Evolutionary conservation across 2,797 vertebrate species (phyloP).

Genomic region (Selene dorsalis): DNA sequence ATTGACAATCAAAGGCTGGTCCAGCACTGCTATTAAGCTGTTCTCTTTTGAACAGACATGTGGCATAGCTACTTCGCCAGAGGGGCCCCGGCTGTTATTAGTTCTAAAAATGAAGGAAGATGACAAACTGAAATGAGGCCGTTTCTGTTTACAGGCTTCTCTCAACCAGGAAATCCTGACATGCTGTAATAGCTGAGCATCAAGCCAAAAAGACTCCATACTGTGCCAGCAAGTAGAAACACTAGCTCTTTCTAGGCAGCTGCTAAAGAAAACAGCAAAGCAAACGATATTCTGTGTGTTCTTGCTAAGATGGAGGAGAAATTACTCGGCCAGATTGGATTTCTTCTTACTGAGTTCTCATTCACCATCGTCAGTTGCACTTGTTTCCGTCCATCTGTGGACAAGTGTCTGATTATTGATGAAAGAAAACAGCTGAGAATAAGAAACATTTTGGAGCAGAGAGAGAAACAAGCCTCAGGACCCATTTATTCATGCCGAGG

Average conservation of each 20-base stretch:
- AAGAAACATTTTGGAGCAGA: slow-evolving; percentile 51
- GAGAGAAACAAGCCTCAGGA: slow-evolving; percentile 60
- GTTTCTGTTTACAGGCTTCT: slow-evolving; percentile 72
- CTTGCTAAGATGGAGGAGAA: slow-evolving; percentile 53
- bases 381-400: slow-evolving; percentile 70
- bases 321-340: slow-evolving; percentile 70
- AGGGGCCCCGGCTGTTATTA: slow-evolving; percentile 61
- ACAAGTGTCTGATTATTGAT: slow-evolving; percentile 74
- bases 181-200: slow-evolving; percentile 70
- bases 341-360: slow-evolving; percentile 68
- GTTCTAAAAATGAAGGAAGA: slow-evolving; percentile 56
- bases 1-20: slow-evolving; percentile 70
- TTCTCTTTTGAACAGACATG: slow-evolving; percentile 63
- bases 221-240: slow-evolving; percentile 63
- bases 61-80: slow-evolving; percentile 55
- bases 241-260: slow-evolving; percentile 60
- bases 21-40: slow-evolving; percentile 61
- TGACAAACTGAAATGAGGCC: slow-evolving; percentile 70
- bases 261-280: slow-evolving; percentile 67
- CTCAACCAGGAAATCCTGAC: slow-evolving; percentile 74
- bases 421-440: slow-evolving; percentile 74
- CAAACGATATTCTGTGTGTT: slow-evolving; percentile 57
- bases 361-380: slow-evolving; percentile 61
- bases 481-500: slow-evolving; percentile 65
- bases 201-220: slow-evolving; percentile 62